Evolutionary conservation across 1,140 invertebrate genomes (phyloP), one percentile per base, ranked within the genome.

Genomic region (Homarus americanus): DNA sequence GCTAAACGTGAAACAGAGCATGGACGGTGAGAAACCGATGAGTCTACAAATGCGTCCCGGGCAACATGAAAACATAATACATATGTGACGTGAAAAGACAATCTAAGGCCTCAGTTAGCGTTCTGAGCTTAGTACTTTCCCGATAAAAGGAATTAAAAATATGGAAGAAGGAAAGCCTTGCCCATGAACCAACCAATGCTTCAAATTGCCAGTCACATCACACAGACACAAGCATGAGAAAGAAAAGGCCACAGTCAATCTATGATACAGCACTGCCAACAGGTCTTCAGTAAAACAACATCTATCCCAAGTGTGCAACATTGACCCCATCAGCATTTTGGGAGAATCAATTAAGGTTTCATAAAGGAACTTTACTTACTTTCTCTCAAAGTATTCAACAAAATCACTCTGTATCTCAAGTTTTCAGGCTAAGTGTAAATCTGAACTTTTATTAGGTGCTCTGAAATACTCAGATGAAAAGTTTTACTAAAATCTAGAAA

Each of bases 171-270:
- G 36, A 73, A 28, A 38, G 66, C 69, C 36, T 49, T 40, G 44
- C 20, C n/a, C 66, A 76, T 53, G 12, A 69, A n/a, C 36, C 28
- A 28, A 12, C 0, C 36, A 72, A 72, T 66, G 82, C 36, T 72
- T 84, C 34, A 72, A 72, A 73, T 44, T 86, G 40, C 49, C 41
- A 49, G 17, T 80, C 69, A 90, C 76, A 40, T 63, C 87, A 90
- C 63, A 80, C 32, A 72, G 63, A 75, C 66, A 90, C 87, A 90
- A 90, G 80, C 87, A 75, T 90, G 87, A 90, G 87, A 82, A 90
- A 90, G 87, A 90, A 90, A 90, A 90, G 87, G 87, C 87, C 87
- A 90, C 87, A 90, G 87, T 90, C 87, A 83, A 88, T 90, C 86
- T 88, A 82, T 88, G 53, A 53, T 82, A 88, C 86, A 88, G 86